Evolutionary conservation across 2,888 invertebrate species (phyloP).

Genomic region (Hofmannophila pseudospretella): DNA sequence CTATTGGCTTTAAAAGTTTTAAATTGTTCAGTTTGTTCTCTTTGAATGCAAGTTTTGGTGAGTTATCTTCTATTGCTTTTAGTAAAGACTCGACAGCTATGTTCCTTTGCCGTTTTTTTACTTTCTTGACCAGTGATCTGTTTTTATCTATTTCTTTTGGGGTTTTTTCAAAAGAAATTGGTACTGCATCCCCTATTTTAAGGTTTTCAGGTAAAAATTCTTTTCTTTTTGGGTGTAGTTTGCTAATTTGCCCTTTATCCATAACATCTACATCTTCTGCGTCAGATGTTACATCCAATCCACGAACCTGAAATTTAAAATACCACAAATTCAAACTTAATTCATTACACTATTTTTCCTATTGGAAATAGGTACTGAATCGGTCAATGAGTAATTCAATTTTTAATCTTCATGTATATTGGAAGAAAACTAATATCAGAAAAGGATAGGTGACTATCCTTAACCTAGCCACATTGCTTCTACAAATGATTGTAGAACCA

Average conservation of each 20-base stretch:
- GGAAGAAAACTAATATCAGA: no score
- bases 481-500: no score
- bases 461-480: not conserved
- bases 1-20: conserved; percentile 28
- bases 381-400: no score
- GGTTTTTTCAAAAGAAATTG: no score
- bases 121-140: not conserved
- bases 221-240: conserved; percentile 6
- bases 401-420: no score
- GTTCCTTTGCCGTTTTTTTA: conserved; percentile 22
- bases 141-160: conserved; percentile 3
- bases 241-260: conserved; percentile 13
- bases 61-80: conserved; percentile 14
- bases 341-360: no score
- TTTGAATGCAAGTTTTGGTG: no score
- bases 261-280: conserved; percentile 13
- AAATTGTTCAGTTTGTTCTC: conserved; percentile 8
- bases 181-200: no score
- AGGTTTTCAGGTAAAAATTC: not conserved
- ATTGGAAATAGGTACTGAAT: no score
- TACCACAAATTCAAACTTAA: no score
- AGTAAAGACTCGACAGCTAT: conserved; percentile 41
- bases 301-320: conserved; percentile 40
- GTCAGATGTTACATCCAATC: conserved; percentile 13
- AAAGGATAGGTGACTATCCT: no score